Conservation (phyloP, 2,888 invertebrate genomes). For the Brachyptera putata region DNA sequence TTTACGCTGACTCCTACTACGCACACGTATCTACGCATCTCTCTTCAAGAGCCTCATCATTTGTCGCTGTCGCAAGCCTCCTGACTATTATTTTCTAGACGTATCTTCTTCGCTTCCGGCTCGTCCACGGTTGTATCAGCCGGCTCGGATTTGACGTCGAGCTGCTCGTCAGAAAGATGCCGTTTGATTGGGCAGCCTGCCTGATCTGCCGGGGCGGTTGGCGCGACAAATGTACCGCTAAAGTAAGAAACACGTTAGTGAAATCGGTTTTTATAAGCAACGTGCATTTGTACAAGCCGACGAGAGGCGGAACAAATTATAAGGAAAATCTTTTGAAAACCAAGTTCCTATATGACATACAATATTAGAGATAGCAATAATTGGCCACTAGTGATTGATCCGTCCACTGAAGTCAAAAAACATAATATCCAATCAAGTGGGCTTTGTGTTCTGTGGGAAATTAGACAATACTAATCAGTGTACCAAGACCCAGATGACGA, state of each 20-base stretch:
- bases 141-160: slow-evolving; percentile 5
- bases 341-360: no score
- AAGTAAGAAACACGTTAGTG: slow-evolving; percentile 14
- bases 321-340: background rate
- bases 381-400: no score
- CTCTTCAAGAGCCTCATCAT: slow-evolving; percentile 19
- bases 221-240: slow-evolving; percentile 34
- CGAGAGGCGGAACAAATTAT: background rate
- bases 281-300: background rate
- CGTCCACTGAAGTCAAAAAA: no score
- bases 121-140: slow-evolving; percentile 22
- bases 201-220: slow-evolving; percentile 23
- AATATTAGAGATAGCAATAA: no score
- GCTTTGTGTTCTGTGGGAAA: no score
- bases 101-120: slow-evolving; percentile 25
- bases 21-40: no score
- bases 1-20: no score
- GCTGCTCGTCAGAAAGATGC: slow-evolving; percentile 25
- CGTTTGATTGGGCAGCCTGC: slow-evolving; percentile 20
- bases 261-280: background rate
- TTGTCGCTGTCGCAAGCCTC: slow-evolving; percentile 25
- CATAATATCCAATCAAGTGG: no score
- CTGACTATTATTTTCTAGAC: background rate
- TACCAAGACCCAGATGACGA: no score
- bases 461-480: no score